Base-by-base conservation (phyloP, 2,797 vertebrate genomes). In the Sphaeramia orbicularis region DNA sequence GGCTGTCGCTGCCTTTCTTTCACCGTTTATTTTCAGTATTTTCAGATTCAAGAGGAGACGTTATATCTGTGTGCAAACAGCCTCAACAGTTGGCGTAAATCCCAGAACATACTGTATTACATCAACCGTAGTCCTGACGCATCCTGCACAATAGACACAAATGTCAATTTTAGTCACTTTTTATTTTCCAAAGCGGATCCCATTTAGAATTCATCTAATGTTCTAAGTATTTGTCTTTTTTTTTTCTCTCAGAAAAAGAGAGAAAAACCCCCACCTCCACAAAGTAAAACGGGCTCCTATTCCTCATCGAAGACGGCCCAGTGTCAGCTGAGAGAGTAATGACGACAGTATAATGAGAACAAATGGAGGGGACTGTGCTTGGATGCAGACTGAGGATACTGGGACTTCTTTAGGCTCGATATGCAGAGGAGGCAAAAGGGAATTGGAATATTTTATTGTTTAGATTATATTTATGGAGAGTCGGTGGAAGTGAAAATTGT, bases 291-390 rank as follows among this genome's bases (percentile, higher is more conserved):
- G n/a, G 13, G 43, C 10, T 49, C n/a, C 42, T 53, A 48, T 74
- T 68, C 42, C 19, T 71, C 40, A 55, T 35, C n/a, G 15, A 32
- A 52, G 56, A 60, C 43, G 14, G 45, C 24, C n/a, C 14, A 3
- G 49, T 73, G 72, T 68, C 55, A 71, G 55, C 59, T 60, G 56
- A 61, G 47, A 66, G 44, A 78, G 57, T 64, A 56, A 78, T 73
- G 71, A 63, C 49, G 14, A 7, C 59, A 36, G 15, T 54, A 49
- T 52, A 68, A 74, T 61, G 51, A 64, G 59, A 45, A 68, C 10
- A 71, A 67, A 74, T 62, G 27, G 24, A 62, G 36, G 36, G 52
- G 43, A 65, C 58, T 59, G 45, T 45, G 52, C 21, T 4, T 52
- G 16, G 45, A 65, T 30, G 24, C 42, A 38, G 56, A 51, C 13